A percentile compares a stretch with the other conserved stretches of the same genome.
Conservation (phyloP, 2,113 vertebrate genomes). For the Brevimyrus niger region DNA sequence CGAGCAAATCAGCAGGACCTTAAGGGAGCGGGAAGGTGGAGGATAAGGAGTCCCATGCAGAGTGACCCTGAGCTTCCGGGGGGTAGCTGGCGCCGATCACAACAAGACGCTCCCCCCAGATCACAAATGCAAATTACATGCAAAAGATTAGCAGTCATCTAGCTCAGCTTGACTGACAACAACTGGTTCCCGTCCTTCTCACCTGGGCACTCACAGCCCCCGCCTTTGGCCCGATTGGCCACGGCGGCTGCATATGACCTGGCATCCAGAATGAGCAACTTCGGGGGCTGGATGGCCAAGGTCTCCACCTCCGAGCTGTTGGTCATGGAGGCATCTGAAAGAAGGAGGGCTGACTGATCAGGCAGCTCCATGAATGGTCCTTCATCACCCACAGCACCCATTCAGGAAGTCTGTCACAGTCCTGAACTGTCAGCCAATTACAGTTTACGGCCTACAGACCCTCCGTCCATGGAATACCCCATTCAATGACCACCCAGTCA, state of each 20-base stretch:
- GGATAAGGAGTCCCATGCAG: not conserved
- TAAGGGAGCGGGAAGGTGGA: not conserved
- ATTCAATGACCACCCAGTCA: not conserved
- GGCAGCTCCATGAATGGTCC: not conserved
- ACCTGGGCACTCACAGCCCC: conserved; percentile 97
- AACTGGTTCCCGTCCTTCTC: conserved; percentile 23
- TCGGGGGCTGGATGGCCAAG: conserved; percentile 76
- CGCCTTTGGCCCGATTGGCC: conserved; percentile 94
- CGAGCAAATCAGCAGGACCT: not conserved
- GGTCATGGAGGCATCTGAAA: conserved; percentile 79
- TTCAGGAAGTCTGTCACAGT: not conserved
- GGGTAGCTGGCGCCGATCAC: not conserved
- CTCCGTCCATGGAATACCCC: not conserved
- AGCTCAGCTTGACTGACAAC: not conserved
- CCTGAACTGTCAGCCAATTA: not conserved
- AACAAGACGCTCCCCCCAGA: not conserved
- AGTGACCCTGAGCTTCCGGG: not conserved
- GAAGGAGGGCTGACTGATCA: conserved; percentile 3
- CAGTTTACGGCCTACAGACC: not conserved
- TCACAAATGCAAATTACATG: not conserved
- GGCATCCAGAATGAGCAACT: conserved; percentile 88
- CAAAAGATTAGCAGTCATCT: not conserved
- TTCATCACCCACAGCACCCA: not conserved
- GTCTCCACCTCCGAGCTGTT: conserved; percentile 79
- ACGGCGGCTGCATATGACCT: conserved; percentile 92